Base-by-base conservation (phyloP, 2,797 vertebrate species). In the Phrynocephalus forsythii region DNA sequence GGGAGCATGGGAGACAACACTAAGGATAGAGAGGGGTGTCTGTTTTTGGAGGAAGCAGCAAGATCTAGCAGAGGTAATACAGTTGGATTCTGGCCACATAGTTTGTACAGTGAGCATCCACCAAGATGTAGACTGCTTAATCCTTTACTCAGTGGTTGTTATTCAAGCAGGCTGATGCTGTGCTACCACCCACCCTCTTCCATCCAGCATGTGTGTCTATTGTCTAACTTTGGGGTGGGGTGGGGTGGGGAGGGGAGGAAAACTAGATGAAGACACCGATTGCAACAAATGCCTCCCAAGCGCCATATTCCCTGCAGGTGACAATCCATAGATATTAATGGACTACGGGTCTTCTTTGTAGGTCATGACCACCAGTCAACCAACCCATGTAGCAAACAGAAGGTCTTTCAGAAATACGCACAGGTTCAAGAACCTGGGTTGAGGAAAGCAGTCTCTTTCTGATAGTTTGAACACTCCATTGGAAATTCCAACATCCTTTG, bases 381-480 rank as follows among this genome's bases (percentile, higher is more conserved):
- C 18, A 16, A 63, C 60, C 60, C 16, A 63, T 20, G 83, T 82
- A 81, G 86, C 83, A 85, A 84, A 84, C 86, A 93, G 22, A 91
- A 89, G 92, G 92, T 56, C 90, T 91, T 73, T 67, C 30, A 30
- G 66, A 48, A 81, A 90, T 91, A 78, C 85, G 82, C 56, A 91
- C 88, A 90, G 68, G 94, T 82, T 85, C 91, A 72, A 60, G 50
- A 94, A 94, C 93, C 90, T 90, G 80, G 90, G 16, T 90, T 9
- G 56, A 88, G 91, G 93, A 94, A 93, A 94, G 86, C 89, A 84
- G 88, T 84, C 92, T 94, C 88, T 71, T 94, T 90, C 83, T 8
- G 89, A 68, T 7, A 63, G 89, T 52, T 44, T 83, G 90, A 89
- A 79, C 10, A 71, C 75, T 44, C 1, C 84, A 87, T 28, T 67